Evolutionary conservation across 2,113 vertebrate species (phyloP), one percentile per base, ranked within the genome.

Genomic region (Climacteris rufus): DNA sequence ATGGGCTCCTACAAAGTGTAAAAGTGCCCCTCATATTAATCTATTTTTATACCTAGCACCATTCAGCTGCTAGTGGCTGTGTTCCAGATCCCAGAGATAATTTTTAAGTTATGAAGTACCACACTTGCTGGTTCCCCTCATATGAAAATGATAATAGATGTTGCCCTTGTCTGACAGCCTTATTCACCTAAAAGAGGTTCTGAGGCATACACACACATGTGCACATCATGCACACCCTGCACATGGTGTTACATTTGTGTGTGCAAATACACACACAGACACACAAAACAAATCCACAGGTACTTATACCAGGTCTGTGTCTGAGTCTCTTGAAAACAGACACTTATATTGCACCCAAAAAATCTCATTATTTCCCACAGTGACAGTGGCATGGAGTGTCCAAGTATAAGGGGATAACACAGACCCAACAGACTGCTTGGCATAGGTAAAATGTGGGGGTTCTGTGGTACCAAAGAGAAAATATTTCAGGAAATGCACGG

Each of bases 101-200:
- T 54, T 65, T 54, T 42, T 9, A 83, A 74, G 27, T 87, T 77
- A 70, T 22, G 39, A 74, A 63, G 52, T 28, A 81, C 17, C 45
- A 75, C 6, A 0, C 16, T 83, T 54, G 28, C 37, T 49, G 27
- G 61, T 69, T 84, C 12, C 21, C 6, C 19, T 12, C 1, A 0
- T 21, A 60, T 9, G 44, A 87, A 83, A 61, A 72, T 6, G 2
- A 0, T 39, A 50, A 65, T 64, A 61, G 71, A 16, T 9, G 18
- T 17, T 79, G 24, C 28, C 72, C 10, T 63, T 66, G 19, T 59
- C 22, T 89, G 56, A 45, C 15, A 54, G 21, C 23, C 28, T 82
- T 35, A 59, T 10, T 77, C 16, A 31, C 35, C 33, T 31, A 39
- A 60, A 81, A 71, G 13, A 75, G 7, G 24, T 72, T 74, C 63